These are phyloP conservation scores for Acanthosoma haemorrhoidale DNA, from an alignment of 2,888 invertebrate species.

Conservation along the genomic window DNA sequence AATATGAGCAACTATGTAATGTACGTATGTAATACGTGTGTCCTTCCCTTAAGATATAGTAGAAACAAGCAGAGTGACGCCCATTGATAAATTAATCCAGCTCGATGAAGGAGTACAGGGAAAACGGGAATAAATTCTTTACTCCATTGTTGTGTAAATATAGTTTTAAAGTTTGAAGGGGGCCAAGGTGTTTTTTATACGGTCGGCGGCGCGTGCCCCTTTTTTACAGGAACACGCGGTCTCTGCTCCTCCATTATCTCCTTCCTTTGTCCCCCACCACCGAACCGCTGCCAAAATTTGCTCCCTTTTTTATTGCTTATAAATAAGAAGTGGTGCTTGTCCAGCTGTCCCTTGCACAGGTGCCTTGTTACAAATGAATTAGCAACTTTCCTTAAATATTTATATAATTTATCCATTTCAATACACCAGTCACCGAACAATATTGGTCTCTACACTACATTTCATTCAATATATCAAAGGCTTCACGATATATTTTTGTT, in stretches of 20 bases:
- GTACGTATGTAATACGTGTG: too few species aligned
- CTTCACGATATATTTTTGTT: too few species aligned
- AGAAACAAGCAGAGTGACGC: background rate
- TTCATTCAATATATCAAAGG: too few species aligned
- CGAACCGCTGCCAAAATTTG: background rate
- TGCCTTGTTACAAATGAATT: too few species aligned
- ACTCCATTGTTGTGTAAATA: slow-evolving; percentile 7
- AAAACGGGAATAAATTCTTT: background rate
- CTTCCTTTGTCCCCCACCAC: background rate
- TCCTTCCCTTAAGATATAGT: background rate
- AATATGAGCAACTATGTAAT: too few species aligned
- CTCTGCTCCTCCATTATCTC: slow-evolving; percentile 7
- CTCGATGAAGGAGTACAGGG: background rate
- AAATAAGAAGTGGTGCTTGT: slow-evolving; percentile 5
- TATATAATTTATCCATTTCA: too few species aligned
- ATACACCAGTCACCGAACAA: too few species aligned
- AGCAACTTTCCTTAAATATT: too few species aligned
- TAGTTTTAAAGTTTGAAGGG: slow-evolving; percentile 9
- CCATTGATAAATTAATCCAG: background rate
- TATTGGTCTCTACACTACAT: too few species aligned
- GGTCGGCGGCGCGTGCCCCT: background rate
- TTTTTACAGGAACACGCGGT: background rate
- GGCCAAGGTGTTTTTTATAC: slow-evolving; percentile 1
- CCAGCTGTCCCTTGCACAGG: background rate
- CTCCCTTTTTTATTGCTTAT: background rate